A percentile compares a stretch with the other conserved stretches of the same genome.
phyloP scores from a whole-genome alignment of 1,140 invertebrate species.

The Pseudomyrmex concolor region DNA sequence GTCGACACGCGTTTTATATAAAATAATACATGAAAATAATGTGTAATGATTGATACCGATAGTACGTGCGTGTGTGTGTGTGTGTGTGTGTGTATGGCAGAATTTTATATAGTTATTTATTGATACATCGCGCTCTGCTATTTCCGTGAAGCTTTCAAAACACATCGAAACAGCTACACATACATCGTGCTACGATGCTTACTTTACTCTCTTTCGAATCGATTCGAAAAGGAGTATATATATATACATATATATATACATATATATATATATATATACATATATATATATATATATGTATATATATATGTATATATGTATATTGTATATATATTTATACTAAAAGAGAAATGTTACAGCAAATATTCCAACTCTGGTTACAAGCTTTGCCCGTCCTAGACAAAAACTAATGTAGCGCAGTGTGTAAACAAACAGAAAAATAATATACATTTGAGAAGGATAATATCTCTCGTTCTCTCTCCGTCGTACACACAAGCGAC shows the following conservation, averaged over 20 bases:
- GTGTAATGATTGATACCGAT: conserved; percentile 9
- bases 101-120: conserved; percentile 50
- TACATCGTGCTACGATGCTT: conserved; percentile 23
- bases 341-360: conserved; percentile 12
- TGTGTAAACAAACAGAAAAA: too few species aligned
- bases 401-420: neutral
- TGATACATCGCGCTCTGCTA: conserved; percentile 7
- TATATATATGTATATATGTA: too few species aligned
- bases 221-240: neutral
- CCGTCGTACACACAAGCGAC: too few species aligned
- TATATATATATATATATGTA: too few species aligned
- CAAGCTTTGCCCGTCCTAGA: neutral
- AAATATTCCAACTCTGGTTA: conserved; percentile 7
- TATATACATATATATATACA: neutral
- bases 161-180: conserved; percentile 1
- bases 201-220: conserved; percentile 25
- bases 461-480: too few species aligned
- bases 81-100: neutral
- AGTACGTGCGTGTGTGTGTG: too few species aligned
- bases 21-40: conserved; percentile 13
- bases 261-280: too few species aligned
- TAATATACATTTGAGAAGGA: too few species aligned
- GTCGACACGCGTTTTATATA: conserved; percentile 9
- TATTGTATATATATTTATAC: conserved; percentile 26
- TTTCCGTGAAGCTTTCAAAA: conserved; percentile 41